Evolutionary conservation across 2,797 vertebrate genomes (phyloP).

Genomic region (Euphonia xanthogaster): DNA sequence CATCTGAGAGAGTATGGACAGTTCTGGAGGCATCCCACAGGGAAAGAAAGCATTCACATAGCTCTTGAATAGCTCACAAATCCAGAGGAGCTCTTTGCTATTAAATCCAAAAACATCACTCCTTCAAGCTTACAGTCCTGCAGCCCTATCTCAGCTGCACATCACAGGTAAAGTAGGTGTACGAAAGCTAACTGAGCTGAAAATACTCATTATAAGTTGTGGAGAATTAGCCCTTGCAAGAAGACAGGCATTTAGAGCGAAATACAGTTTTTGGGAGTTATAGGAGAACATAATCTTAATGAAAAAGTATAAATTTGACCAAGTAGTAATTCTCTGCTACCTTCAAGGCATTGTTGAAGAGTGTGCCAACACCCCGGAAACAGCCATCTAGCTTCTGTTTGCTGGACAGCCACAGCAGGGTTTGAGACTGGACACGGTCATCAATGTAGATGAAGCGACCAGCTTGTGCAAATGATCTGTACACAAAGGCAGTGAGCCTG

Average conservation of each 20-base stretch:
- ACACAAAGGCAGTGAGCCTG: constrained; percentile 86
- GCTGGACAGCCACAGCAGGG: constrained; percentile 77
- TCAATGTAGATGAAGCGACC: constrained; percentile 77
- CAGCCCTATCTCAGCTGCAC: background rate
- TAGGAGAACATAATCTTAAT: background rate
- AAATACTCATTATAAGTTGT: background rate
- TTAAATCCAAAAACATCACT: background rate
- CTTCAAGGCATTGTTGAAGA: constrained; percentile 86
- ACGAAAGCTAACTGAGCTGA: background rate
- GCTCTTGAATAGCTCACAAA: background rate
- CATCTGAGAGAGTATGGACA: background rate
- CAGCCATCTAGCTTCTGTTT: constrained; percentile 79
- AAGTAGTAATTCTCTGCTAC: background rate
- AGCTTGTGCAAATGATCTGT: constrained; percentile 82
- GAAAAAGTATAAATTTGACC: background rate
- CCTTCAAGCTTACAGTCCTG: background rate
- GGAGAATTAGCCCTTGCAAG: background rate
- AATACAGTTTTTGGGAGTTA: background rate
- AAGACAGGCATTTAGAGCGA: background rate
- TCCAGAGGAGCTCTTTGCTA: background rate
- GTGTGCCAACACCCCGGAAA: constrained; percentile 79
- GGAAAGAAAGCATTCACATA: background rate
- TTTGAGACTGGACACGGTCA: constrained; percentile 67
- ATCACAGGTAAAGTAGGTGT: background rate
- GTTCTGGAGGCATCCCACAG: background rate